phyloP scores from a whole-genome alignment of 2,113 vertebrate species.

The Notothenia coriiceps region DNA sequence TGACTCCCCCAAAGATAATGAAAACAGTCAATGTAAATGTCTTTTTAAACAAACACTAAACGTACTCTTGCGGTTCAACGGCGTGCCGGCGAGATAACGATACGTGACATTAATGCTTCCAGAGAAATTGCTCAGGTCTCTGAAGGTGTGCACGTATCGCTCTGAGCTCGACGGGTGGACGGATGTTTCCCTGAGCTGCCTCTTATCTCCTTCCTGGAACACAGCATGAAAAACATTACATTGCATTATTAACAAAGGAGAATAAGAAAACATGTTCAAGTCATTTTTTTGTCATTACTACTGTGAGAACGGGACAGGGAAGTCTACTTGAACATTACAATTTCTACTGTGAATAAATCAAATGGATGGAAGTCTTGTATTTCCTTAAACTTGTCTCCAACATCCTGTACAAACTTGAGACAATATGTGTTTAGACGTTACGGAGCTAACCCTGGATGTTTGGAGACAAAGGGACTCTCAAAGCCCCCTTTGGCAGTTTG shows the following conservation, averaged over 20 bases:
- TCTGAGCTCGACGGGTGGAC: constrained; percentile 92
- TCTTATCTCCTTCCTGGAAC: constrained; percentile 93
- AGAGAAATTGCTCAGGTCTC: constrained; percentile 95
- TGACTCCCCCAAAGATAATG: background rate
- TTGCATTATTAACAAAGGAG: constrained; percentile 2
- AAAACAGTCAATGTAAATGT: constrained; percentile 10
- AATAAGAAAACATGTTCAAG: background rate
- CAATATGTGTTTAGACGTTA: constrained; percentile 35
- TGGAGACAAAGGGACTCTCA: constrained; percentile 28
- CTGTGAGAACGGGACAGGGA: background rate
- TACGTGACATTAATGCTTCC: constrained; percentile 97
- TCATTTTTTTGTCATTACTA: background rate
- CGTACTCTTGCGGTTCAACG: constrained; percentile 95
- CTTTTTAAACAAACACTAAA: constrained; percentile 35
- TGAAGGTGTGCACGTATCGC: constrained; percentile 91
- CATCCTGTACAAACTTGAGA: constrained; percentile 19
- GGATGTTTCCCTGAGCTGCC: constrained; percentile 90
- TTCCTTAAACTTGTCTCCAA: background rate
- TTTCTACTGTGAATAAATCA: constrained; percentile 37
- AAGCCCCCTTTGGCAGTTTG: constrained; percentile 37
- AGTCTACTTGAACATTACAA: background rate
- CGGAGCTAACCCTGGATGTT: constrained; percentile 11
- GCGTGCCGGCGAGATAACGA: constrained; percentile 93
- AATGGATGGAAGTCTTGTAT: background rate
- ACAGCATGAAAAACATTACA: constrained; percentile 44